Conservation (phyloP, 2,888 invertebrate genomes). For the Lobophora halterata region DNA sequence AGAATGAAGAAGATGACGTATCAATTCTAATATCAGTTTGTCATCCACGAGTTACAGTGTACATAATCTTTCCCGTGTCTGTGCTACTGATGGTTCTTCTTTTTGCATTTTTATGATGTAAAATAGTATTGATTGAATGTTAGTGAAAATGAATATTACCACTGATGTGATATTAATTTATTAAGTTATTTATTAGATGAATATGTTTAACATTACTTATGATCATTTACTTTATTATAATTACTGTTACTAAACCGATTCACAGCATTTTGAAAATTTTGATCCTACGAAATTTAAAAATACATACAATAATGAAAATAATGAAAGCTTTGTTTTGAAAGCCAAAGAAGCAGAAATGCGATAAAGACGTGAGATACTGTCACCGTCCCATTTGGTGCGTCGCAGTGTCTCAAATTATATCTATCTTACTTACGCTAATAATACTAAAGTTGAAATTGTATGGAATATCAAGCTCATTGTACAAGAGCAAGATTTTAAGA, state of each 20-base stretch:
- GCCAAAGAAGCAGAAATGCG: slow-evolving; percentile 8
- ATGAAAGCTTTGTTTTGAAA: slow-evolving; percentile 5
- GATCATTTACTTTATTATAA: slow-evolving; percentile 28
- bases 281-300: slow-evolving; percentile 15
- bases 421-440: slow-evolving; percentile 25
- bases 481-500: slow-evolving; percentile 6
- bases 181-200: slow-evolving; percentile 43
- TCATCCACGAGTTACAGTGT: slow-evolving; percentile 88
- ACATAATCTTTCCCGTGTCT: slow-evolving; percentile 89
- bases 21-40: slow-evolving; percentile 88
- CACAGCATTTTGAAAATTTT: slow-evolving; percentile 26
- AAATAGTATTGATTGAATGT: slow-evolving; percentile 54
- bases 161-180: slow-evolving; percentile 76
- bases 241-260: slow-evolving; percentile 27
- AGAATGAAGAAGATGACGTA: slow-evolving; percentile 87
- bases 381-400: no score
- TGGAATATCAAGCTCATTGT: slow-evolving; percentile 9
- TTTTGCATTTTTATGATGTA: slow-evolving; percentile 89
- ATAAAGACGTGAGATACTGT: no score
- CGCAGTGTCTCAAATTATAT: no score
- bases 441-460: slow-evolving; percentile 18
- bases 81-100: slow-evolving; percentile 87
- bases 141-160: slow-evolving; percentile 68
- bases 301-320: slow-evolving; percentile 9
- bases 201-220: slow-evolving; percentile 28